Conservation (phyloP, 64 coral and sea anemone species). For the Acropora tenuis region DNA sequence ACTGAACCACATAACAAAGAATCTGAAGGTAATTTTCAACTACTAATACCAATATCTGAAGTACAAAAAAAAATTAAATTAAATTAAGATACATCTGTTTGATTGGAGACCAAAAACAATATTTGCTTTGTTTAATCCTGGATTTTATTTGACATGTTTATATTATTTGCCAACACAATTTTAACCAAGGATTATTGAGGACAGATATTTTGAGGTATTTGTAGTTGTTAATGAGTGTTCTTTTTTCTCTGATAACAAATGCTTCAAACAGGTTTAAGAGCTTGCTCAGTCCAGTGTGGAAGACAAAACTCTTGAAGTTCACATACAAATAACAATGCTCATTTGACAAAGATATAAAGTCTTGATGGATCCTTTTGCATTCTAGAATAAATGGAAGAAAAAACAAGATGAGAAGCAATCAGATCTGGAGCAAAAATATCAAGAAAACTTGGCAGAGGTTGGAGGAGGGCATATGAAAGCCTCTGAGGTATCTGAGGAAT, state of each 20-base stretch:
- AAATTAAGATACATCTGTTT: too few species aligned
- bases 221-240: too few species aligned
- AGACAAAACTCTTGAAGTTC: too few species aligned
- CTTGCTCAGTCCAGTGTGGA: too few species aligned
- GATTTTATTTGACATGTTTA: background rate
- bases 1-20: slow-evolving; percentile 16
- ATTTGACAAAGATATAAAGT: background rate
- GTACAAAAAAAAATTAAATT: too few species aligned
- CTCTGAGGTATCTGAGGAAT: slow-evolving; percentile 20
- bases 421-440: slow-evolving; percentile 56
- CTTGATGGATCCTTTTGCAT: background rate
- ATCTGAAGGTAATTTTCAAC: slow-evolving; percentile 51
- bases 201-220: background rate
- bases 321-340: too few species aligned
- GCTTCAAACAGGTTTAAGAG: too few species aligned
- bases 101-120: too few species aligned
- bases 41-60: too few species aligned
- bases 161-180: background rate
- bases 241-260: too few species aligned
- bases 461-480: slow-evolving; percentile 50
- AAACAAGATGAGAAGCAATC: slow-evolving; percentile 7
- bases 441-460: slow-evolving; percentile 43
- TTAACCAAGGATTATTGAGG: background rate
- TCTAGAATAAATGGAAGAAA: slow-evolving; percentile 56
- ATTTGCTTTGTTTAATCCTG: background rate